Conservation (phyloP, 2,113 vertebrate genomes). For the Bombycilla garrulus region DNA sequence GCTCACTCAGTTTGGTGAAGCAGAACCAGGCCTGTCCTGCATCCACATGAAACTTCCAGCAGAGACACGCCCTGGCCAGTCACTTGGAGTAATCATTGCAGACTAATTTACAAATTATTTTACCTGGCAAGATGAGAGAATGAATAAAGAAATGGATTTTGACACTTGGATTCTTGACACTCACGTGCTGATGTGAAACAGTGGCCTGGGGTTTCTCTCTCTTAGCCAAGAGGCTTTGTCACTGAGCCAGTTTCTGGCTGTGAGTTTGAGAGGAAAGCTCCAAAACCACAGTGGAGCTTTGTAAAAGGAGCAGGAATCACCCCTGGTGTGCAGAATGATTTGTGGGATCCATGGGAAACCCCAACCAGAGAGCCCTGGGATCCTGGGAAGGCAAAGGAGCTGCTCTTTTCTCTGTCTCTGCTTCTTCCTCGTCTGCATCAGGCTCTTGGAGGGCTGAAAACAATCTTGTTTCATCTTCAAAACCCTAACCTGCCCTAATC, state of each 20-base stretch:
- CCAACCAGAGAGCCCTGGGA: background rate
- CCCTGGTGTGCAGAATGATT: rapidly evolving
- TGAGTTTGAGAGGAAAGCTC: background rate
- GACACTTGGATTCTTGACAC: rapidly evolving
- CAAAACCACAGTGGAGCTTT: background rate
- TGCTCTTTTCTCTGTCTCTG: background rate
- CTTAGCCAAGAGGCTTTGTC: background rate
- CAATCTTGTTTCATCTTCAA: background rate
- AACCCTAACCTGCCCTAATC: background rate
- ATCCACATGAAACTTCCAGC: background rate
- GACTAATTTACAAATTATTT: background rate
- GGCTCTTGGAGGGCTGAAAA: background rate
- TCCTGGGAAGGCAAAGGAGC: background rate
- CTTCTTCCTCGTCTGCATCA: background rate
- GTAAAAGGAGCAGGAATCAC: background rate
- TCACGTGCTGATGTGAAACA: rapidly evolving
- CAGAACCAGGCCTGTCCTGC: background rate
- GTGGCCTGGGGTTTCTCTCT: background rate
- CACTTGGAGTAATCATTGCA: background rate
- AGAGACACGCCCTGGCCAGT: background rate
- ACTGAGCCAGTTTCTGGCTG: background rate
- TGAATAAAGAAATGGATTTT: rapidly evolving
- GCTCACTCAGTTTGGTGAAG: background rate
- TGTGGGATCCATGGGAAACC: background rate
- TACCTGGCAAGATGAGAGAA: background rate